phyloP scores from a whole-genome alignment of 1,140 invertebrate genomes.

The Diploscapter pachys region DNA sequence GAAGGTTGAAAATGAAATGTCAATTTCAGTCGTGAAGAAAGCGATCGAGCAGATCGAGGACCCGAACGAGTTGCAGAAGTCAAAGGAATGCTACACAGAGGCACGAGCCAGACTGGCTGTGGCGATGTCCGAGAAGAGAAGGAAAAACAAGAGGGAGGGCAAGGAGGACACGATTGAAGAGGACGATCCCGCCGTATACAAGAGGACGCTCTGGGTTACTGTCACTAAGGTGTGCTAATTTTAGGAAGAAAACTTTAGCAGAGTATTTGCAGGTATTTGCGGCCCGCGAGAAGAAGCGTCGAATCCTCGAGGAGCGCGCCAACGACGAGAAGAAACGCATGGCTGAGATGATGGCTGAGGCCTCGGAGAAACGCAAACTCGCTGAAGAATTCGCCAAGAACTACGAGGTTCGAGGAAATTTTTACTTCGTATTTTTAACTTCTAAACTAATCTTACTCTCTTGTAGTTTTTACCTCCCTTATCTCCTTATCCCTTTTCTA shows the following conservation, averaged over 20 bases:
- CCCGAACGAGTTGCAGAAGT: constrained; percentile 86
- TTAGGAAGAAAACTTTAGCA: too few relatives aligned
- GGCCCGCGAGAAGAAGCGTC: constrained; percentile 55
- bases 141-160: constrained; percentile 89
- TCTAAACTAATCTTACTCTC: not conserved
- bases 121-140: constrained; percentile 89
- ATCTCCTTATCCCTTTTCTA: too few relatives aligned
- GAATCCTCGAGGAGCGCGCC: constrained; percentile 51
- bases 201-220: constrained; percentile 49
- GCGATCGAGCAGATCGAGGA: constrained; percentile 93
- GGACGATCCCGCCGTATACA: constrained; percentile 66
- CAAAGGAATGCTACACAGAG: constrained; percentile 93
- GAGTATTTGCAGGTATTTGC: constrained; percentile 40
- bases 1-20: constrained; percentile 16
- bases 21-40: constrained; percentile 73
- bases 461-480: too few relatives aligned
- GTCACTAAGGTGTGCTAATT: constrained; percentile 42
- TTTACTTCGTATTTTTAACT: not conserved
- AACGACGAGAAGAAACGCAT: constrained; percentile 50
- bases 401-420: constrained; percentile 40
- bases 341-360: constrained; percentile 46
- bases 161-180: constrained; percentile 78
- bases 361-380: constrained; percentile 53
- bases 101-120: constrained; percentile 85
- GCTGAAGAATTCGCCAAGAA: constrained; percentile 58